A percentile compares a stretch with the other conserved stretches of the same genome.
These are phyloP conservation scores for Ianthella basta DNA, from an alignment of 37 sponge, comb jelly and placozoan genomes.

Conservation along the genomic window DNA sequence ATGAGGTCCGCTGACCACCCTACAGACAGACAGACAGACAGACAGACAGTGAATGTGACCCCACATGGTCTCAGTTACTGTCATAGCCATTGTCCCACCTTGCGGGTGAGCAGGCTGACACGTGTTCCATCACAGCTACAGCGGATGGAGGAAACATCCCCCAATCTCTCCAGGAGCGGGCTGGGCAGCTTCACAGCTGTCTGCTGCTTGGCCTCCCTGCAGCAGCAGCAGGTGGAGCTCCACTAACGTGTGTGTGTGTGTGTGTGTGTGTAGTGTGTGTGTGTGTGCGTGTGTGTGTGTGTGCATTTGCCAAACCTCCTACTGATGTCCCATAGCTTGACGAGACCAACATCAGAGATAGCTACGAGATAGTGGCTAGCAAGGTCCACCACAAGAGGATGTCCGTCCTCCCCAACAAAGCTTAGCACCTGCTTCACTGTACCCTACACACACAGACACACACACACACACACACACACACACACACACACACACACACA, in stretches of 20 bases:
- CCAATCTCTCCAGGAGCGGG: conserved; percentile 1
- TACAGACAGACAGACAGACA: background rate
- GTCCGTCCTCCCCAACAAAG: conserved; percentile 76
- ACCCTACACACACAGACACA: conserved; percentile 48
- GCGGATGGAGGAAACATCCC: conserved; percentile 50
- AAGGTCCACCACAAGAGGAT: conserved; percentile 56
- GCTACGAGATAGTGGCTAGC: conserved; percentile 66
- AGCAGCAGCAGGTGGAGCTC: background rate
- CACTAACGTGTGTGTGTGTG: background rate
- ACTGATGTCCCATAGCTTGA: conserved; percentile 89
- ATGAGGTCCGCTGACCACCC: background rate
- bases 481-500: background rate
- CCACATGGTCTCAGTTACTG: background rate
- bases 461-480: background rate
- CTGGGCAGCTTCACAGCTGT: conserved; percentile 25
- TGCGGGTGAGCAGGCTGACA: conserved; percentile 54
- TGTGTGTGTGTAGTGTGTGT: background rate
- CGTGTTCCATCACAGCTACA: conserved; percentile 72
- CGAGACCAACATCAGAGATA: conserved; percentile 58
- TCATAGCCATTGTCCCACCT: conserved; percentile 22
- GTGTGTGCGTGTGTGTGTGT: background rate
- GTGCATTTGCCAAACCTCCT: conserved; percentile 58
- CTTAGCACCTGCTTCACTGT: conserved; percentile 85
- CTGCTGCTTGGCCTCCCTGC: conserved; percentile 74
- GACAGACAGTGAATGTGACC: background rate